Base-by-base conservation (phyloP, 2,888 invertebrate genomes). In the Lordiphosa andalusiaca region DNA sequence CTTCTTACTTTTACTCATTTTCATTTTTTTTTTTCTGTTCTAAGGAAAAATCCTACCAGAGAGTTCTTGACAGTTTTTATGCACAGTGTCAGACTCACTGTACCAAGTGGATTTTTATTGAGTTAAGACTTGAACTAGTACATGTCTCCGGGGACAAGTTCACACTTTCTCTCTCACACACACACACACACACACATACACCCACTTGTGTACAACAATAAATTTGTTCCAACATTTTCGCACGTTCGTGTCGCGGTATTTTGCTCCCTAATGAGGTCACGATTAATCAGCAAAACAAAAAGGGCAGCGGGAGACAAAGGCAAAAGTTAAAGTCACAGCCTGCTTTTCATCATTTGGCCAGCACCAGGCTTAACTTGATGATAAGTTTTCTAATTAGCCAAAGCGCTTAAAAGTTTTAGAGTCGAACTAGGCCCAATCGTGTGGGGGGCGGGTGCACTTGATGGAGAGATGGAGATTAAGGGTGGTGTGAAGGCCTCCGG, bases 261-360 rank as follows among this genome's bases (percentile, higher is more conserved):
- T 65, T 62, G 54, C 54, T 35, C 48, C 42, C 62, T 72, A 84
- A 84, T 83, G 76, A 76, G 85, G 81, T 84, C 84, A 83, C 85
- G 81, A 78, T 83, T 84, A 76, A 70, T 70, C 83, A 70, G 40
- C 47, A 35, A 30, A 30, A 30, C 30, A 30, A 30, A 30, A 30
- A 30, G 9, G 25, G 7, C 7, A 7, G 25, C 6, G 25, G 25
- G 25, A 25, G 25, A 25, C 25, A 7, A 25, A 1, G 25, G 21
- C 52, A 60, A 50, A 55, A 63, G 58, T 47, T 36, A 41, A 36
- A 49, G 52, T 33, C 44, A 44, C 30, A 30, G 44, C 19, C 19
- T 13, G 33, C 33, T 44, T 30, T 30, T 30, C 44, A 53, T 39
- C 44, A 25, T 23, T 19, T 9, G 19, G 13, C 37, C 13, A 23